Percentiles rank a stretch among this genome's conserved stretches.
Evolutionary conservation across 2,888 invertebrate species (phyloP).

Genomic region (Luffia ferchaultella): DNA sequence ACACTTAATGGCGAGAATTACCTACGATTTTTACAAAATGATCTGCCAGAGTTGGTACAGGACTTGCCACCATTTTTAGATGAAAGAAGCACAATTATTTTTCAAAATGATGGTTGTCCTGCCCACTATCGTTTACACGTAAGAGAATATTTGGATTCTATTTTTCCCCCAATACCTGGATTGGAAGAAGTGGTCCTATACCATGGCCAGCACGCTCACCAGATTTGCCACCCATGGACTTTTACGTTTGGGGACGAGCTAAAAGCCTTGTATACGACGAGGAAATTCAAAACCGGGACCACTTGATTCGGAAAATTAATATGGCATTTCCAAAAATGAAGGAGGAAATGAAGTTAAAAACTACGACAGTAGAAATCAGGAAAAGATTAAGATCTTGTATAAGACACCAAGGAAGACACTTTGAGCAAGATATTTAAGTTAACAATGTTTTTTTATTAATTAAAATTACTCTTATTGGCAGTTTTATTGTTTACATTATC

Average conservation of each 20-base stretch:
- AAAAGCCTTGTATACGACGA: background rate
- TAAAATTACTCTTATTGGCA: background rate
- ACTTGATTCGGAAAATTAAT: background rate
- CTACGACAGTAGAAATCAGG: background rate
- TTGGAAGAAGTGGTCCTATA: background rate
- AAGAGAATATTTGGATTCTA: background rate
- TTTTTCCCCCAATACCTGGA: background rate
- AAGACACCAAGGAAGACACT: background rate
- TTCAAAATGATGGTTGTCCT: background rate
- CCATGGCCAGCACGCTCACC: background rate
- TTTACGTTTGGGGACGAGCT: background rate
- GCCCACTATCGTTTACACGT: background rate
- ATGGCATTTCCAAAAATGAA: background rate
- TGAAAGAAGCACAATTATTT: background rate
- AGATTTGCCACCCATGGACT: background rate
- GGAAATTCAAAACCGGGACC: background rate
- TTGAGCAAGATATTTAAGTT: background rate
- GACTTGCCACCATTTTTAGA: background rate
- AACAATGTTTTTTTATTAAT: background rate
- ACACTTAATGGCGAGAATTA: background rate
- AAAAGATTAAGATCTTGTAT: background rate
- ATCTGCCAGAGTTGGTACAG: background rate
- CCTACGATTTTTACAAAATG: background rate
- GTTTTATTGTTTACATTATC: background rate
- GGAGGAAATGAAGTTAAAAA: background rate